Conservation (phyloP, 2,888 invertebrate genomes). For the Drosophila subsilvestris region DNA sequence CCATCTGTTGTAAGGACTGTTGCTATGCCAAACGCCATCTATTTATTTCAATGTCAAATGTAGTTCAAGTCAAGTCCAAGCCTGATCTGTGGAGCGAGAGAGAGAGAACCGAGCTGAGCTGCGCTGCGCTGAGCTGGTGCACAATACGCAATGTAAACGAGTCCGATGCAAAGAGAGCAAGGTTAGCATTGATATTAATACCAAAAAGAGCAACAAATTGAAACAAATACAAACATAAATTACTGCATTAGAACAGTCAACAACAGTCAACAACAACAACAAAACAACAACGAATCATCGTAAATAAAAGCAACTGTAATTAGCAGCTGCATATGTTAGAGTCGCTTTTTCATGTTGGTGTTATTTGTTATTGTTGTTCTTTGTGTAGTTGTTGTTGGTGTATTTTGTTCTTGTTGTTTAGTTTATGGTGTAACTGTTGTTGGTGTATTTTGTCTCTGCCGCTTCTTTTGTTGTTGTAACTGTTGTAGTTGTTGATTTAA, state of each 20-base stretch:
- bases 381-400: not conserved
- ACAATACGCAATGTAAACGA: slow-evolving; percentile 73
- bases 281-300: slow-evolving; percentile 20
- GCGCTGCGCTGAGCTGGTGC: slow-evolving; percentile 26
- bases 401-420: not conserved
- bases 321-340: slow-evolving; percentile 72
- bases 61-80: not conserved
- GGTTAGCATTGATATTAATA: slow-evolving; percentile 79
- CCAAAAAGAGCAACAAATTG: slow-evolving; percentile 70
- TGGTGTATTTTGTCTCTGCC: not conserved
- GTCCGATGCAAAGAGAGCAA: slow-evolving; percentile 77
- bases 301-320: slow-evolving; percentile 72
- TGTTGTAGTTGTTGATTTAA: not conserved
- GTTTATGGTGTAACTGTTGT: not conserved
- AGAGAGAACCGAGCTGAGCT: too few relatives aligned
- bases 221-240: slow-evolving; percentile 53
- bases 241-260: slow-evolving; percentile 43
- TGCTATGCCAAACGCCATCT: not conserved
- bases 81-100: not conserved
- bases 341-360: not conserved
- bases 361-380: not conserved
- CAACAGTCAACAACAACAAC: slow-evolving; percentile 37
- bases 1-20: not conserved
- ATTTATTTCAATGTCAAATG: not conserved
- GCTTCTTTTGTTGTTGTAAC: not conserved